A percentile compares a stretch with the other conserved stretches of the same genome.
Evolutionary conservation across 2,113 vertebrate genomes (phyloP).

Genomic region (Chlorodrepanis virens): DNA sequence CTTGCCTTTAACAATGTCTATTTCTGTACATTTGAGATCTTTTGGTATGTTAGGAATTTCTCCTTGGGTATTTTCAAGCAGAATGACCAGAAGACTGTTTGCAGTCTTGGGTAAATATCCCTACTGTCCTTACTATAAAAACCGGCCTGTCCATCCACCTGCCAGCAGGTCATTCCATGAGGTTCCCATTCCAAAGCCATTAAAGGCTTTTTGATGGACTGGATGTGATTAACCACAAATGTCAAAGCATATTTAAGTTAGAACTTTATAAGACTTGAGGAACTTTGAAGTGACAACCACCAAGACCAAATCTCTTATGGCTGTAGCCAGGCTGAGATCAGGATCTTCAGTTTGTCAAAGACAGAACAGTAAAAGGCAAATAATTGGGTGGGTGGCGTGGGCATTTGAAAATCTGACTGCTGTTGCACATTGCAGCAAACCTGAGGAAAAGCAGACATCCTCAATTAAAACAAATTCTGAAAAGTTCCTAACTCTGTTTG

Average conservation of each 20-base stretch:
- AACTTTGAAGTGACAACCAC: not conserved
- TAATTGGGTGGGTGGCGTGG: not conserved
- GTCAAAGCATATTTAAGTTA: not conserved
- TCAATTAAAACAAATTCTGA: not conserved
- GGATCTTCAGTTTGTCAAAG: not conserved
- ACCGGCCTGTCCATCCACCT: not conserved
- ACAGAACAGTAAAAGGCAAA: not conserved
- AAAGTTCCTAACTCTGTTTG: not conserved
- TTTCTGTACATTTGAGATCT: not conserved
- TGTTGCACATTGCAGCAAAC: not conserved
- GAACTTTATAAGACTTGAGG: not conserved
- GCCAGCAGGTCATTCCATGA: not conserved
- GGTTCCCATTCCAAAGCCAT: not conserved
- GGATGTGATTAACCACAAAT: not conserved
- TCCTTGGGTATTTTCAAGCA: not conserved
- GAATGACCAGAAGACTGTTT: not conserved
- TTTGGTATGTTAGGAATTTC: not conserved
- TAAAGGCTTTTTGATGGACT: not conserved
- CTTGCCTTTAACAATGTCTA: not conserved
- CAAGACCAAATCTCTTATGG: rapidly evolving
- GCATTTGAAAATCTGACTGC: not conserved
- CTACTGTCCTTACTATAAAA: not conserved
- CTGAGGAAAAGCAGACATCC: not conserved
- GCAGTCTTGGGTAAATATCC: not conserved
- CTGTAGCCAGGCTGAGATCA: not conserved